These are phyloP conservation scores for Florisuga fusca DNA, from an alignment of 2,797 vertebrate genomes.

Conservation along the genomic window DNA sequence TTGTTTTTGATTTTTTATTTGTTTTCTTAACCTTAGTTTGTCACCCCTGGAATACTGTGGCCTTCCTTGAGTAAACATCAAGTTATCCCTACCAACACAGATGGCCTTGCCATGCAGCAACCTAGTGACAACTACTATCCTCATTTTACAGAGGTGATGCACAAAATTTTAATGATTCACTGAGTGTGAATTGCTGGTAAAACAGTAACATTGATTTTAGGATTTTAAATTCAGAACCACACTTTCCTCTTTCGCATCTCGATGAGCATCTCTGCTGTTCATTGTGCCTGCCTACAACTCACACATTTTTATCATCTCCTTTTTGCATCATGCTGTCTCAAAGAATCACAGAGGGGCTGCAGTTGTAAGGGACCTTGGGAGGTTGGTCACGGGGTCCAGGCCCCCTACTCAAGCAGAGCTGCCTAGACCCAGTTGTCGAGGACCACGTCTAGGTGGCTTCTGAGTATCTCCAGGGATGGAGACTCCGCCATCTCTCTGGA, in stretches of 20 bases:
- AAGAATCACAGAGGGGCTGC: not conserved
- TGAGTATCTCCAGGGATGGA: not conserved
- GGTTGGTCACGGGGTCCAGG: not conserved
- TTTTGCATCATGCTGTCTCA: not conserved
- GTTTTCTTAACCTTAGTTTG: not conserved
- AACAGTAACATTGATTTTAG: rapidly evolving
- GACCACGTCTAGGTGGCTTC: not conserved
- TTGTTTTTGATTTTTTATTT: not conserved
- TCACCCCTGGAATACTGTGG: not conserved
- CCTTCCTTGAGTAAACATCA: not conserved
- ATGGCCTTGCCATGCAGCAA: not conserved
- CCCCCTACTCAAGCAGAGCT: rapidly evolving
- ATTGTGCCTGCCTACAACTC: not conserved
- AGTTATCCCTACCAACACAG: not conserved
- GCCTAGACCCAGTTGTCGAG: not conserved
- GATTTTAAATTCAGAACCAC: not conserved
- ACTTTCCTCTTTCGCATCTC: not conserved
- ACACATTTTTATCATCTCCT: not conserved
- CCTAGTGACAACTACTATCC: not conserved
- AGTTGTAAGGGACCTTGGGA: not conserved
- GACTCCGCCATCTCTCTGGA: too few species aligned
- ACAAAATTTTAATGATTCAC: not conserved
- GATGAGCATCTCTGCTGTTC: not conserved
- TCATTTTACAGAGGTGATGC: not conserved
- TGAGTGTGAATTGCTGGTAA: not conserved